Percentiles rank a stretch among this genome's conserved stretches.
phyloP scores from a whole-genome alignment of 2,797 vertebrate species.

The Poecilia wingei region DNA sequence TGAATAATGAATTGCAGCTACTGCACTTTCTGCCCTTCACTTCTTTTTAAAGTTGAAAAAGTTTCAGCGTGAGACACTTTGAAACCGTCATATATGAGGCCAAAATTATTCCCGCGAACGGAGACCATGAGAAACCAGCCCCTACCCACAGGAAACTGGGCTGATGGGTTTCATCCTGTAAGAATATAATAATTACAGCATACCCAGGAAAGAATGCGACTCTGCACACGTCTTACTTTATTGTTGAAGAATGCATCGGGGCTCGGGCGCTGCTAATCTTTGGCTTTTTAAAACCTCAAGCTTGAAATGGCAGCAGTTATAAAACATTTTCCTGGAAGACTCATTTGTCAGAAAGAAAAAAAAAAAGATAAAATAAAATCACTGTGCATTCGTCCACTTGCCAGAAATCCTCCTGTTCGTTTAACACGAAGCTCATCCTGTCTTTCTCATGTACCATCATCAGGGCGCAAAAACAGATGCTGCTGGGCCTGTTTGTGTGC shows the following conservation, averaged over 20 bases:
- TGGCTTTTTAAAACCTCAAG: conserved; percentile 22
- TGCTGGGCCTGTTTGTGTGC: conserved; percentile 31
- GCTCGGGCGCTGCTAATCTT: conserved; percentile 32
- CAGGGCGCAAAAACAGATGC: conserved; percentile 65
- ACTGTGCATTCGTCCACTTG: conserved; percentile 27
- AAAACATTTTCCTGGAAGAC: conserved; percentile 18
- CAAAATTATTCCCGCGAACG: conserved; percentile 16
- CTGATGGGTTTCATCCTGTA: conserved; percentile 25
- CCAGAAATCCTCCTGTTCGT: conserved; percentile 38
- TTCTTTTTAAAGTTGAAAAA: conserved; percentile 13
- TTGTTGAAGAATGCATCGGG: conserved; percentile 32
- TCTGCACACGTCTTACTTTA: conserved; percentile 38
- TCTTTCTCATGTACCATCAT: conserved; percentile 53
- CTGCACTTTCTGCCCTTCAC: conserved; percentile 12
- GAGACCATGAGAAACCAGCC: conserved; percentile 7
- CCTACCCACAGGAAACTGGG: conserved; percentile 17
- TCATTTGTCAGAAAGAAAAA: conserved; percentile 23
- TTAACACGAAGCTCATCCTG: conserved; percentile 29
- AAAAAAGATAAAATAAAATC: conserved; percentile 13
- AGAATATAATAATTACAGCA: conserved; percentile 39
- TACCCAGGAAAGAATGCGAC: conserved; percentile 21
- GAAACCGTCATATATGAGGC: conserved; percentile 9
- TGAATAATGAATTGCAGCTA: conserved; percentile 17
- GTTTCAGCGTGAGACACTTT: background rate
- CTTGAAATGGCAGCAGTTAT: conserved; percentile 24